Conservation (phyloP, 2,113 vertebrate genomes). For the Platichthys stellatus region DNA sequence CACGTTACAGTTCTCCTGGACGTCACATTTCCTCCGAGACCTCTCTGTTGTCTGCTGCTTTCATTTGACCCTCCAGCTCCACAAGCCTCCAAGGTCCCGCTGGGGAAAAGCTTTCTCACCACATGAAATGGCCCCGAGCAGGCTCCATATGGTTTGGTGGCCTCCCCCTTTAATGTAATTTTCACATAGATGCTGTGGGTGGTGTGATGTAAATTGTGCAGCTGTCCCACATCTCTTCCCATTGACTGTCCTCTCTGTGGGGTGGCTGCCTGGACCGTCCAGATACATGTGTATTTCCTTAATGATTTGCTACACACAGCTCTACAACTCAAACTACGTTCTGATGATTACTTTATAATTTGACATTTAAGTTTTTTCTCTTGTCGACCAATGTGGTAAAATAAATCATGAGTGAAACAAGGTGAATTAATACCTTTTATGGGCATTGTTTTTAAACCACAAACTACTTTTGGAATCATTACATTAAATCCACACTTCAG, state of each 20-base stretch:
- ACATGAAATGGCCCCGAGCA: too few relatives aligned
- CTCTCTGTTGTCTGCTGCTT: not conserved
- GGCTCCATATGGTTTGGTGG: not conserved
- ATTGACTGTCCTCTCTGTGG: not conserved
- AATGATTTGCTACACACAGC: not conserved
- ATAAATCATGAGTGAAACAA: not conserved
- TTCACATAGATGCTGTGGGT: not conserved
- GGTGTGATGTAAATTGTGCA: not conserved
- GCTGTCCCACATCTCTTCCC: not conserved
- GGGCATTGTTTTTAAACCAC: not conserved
- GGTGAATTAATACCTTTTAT: slow-evolving; percentile 1
- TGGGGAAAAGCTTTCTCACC: not conserved
- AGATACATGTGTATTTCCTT: not conserved
- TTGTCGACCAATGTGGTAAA: not conserved
- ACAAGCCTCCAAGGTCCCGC: not conserved
- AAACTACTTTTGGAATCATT: slow-evolving; percentile 12
- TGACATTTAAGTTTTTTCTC: not conserved
- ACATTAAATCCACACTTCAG: slow-evolving; percentile 18
- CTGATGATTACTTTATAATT: not conserved
- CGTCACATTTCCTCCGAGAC: not conserved
- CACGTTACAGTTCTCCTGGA: not conserved
- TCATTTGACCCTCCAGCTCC: not conserved
- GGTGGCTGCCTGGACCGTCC: too few relatives aligned
- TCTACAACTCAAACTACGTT: not conserved
- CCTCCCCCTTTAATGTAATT: not conserved